These are phyloP conservation scores for Achatina immaculata DNA, from an alignment of 1,140 invertebrate genomes.

Conservation along the genomic window DNA sequence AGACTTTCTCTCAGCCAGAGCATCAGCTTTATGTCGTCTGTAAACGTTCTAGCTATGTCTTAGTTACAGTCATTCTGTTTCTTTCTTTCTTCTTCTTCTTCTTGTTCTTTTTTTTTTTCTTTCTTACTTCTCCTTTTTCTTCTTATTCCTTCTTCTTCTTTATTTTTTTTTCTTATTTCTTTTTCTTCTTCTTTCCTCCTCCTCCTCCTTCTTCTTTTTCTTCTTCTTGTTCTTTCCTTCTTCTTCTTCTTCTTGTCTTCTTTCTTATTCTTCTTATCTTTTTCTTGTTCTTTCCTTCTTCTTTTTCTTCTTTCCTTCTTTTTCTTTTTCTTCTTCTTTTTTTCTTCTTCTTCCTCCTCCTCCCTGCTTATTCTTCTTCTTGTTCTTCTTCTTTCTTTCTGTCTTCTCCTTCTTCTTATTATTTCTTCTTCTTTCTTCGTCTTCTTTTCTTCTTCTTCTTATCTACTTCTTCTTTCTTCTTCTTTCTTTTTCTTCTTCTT, in stretches of 20 bases:
- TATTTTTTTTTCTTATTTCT: neutral
- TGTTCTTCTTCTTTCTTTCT: neutral
- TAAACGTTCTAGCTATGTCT: too few relatives aligned
- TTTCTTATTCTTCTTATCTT: neutral
- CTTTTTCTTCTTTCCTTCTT: conserved; percentile 7
- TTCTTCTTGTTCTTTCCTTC: neutral
- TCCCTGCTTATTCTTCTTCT: neutral
- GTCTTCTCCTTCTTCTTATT: neutral
- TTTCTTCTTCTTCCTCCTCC: neutral
- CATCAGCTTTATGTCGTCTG: too few relatives aligned
- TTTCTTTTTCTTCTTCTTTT: conserved; percentile 3
- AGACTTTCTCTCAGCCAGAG: too few relatives aligned
- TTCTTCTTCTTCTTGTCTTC: neutral
- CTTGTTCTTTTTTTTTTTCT: conserved; percentile 3
- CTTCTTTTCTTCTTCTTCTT: too few relatives aligned
- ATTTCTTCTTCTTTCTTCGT: neutral
- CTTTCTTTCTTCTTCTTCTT: neutral
- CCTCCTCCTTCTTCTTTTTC: neutral
- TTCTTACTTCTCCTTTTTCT: neutral
- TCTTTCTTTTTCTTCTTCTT: neutral
- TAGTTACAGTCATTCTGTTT: too few relatives aligned
- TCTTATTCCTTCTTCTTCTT: conserved; percentile 3
- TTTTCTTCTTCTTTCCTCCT: neutral
- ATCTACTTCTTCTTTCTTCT: neutral
- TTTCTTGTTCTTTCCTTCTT: conserved; percentile 14